Base-by-base conservation (phyloP, 35 echinoderm and acorn worm genomes). In the Ophioderma brevispina region DNA sequence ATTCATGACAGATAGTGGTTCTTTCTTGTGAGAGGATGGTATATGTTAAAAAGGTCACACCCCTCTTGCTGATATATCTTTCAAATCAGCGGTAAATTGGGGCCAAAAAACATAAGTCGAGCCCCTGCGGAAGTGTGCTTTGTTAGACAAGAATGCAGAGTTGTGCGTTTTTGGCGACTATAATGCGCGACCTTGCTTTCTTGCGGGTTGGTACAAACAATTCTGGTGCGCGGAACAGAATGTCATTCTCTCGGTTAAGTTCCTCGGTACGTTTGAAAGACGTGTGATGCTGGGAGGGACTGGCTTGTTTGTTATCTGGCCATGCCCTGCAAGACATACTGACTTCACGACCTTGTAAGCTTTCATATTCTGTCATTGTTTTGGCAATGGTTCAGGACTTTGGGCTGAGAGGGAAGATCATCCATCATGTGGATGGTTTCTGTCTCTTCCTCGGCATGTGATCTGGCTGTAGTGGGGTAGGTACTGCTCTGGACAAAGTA, bases 21-120 rank as follows among this genome's bases (percentile, higher is more conserved):
- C 92, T 63, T 91, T 91, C 5, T 35, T 52, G 0, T 86, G 85
- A 50, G 81, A 34, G 87, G 34, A 38, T 75, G 78, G 25, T 37
- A 89, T 39, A 46, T 75, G 31, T 86, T 55, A n/a, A 85, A 92
- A 0, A 82, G 75, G 25, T 50, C 52, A 63, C 89, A 92, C 32
- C 41, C n/a, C n/a, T 39, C 35, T 33, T 41, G 0, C 86, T 35
- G 32, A 78, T 42, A 36, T 98, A 81, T n/a, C n/a, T 50, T 49
- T 34, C 36, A 94, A 21, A 40, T 97, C 85, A 36, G 37, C 88
- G 50, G 43, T 82, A 79, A 98, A 92, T 10, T 78, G 15, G 13
- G 85, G 89, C 92, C 96, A 98, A 59, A 81, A 96, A 6, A 92
- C 79, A 49, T 35, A 63, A 17, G 88, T 89, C 39, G 85, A 77